Evolutionary conservation across 1,140 invertebrate species (phyloP), one percentile per base, ranked within the genome.

Genomic region (Cherax quadricarinatus): DNA sequence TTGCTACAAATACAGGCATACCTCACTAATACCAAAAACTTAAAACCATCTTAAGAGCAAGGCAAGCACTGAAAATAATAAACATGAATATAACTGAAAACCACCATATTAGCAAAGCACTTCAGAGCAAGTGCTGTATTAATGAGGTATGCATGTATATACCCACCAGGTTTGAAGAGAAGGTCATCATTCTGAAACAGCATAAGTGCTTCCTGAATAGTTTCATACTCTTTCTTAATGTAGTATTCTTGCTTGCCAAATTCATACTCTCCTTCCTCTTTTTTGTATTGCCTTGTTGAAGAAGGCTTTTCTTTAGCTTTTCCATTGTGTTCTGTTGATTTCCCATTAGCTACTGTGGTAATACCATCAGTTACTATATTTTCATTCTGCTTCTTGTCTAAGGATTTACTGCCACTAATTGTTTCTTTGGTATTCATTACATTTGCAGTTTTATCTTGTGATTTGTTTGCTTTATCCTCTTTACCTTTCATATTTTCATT

Each of bases 101-200:
- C 30, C 30, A 41, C 30, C 30, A 2, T 41, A 41, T 41, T 41
- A 41, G 0, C 30, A 41, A 41, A 41, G 30, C 0, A 41, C 30
- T 41, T 2, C 2, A 41, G 30, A 41, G 30, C 30, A 41, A 41
- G 30, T 41, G 30, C 0, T 41, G 30, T 41, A 41, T 41, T 41
- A 41, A 41, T 2, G 30, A 41, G 30, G 30, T 41, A 41, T 41
- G 30, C 2, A 41, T 41, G 30, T 41, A 9, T 75, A 30, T 10
- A 21, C 49, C 93, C 94, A 96, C 96, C 96, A 94, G 96, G 96
- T 94, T 96, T 95, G 93, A 94, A 94, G 21, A 96, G 89, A 4
- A 97, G 94, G 24, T 96, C 95, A 94, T 97, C 97, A 94, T 97
- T 94, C 94, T 96, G 95, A 94, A 97, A 97, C 6, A 97, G 92